Evolutionary conservation across 1,140 invertebrate genomes (phyloP).

Genomic region (Ceratosolen solmsi): DNA sequence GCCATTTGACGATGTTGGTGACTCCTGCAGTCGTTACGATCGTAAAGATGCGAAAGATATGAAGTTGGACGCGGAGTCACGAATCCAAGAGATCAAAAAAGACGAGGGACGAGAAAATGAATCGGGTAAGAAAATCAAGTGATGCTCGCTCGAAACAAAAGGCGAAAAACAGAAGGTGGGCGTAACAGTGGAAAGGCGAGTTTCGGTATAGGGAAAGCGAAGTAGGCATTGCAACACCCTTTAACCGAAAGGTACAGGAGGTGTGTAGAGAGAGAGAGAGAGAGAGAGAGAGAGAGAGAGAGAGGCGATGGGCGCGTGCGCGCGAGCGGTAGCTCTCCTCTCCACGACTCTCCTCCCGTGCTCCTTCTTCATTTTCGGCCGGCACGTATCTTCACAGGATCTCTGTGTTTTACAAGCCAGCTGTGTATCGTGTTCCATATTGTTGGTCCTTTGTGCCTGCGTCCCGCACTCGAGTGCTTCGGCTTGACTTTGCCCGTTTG

Average conservation of each 20-base stretch:
- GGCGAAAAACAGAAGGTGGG: neutral
- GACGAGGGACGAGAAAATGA: neutral
- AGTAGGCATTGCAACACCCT: neutral
- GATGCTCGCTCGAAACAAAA: neutral
- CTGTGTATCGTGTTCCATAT: slow-evolving; percentile 68
- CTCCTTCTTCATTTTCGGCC: neutral
- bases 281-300: neutral
- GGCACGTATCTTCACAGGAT: slow-evolving; percentile 68
- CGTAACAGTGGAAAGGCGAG: neutral
- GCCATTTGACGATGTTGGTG: neutral
- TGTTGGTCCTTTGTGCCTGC: slow-evolving; percentile 66
- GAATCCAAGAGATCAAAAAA: neutral
- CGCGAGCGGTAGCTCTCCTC: neutral
- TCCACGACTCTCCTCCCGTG: neutral
- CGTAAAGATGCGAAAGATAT: neutral
- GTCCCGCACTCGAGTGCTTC: slow-evolving; percentile 55
- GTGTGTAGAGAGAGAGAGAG: neutral
- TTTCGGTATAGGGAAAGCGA: neutral
- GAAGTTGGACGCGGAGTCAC: neutral
- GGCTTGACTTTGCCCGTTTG: slow-evolving; percentile 65
- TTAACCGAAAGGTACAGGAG: neutral
- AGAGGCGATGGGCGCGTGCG: neutral
- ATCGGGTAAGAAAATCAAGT: neutral
- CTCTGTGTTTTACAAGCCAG: slow-evolving; percentile 72
- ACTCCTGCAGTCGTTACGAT: neutral